Evolutionary conservation across 2,113 vertebrate genomes (phyloP).

Genomic region (Pachypanchax playfairii): DNA sequence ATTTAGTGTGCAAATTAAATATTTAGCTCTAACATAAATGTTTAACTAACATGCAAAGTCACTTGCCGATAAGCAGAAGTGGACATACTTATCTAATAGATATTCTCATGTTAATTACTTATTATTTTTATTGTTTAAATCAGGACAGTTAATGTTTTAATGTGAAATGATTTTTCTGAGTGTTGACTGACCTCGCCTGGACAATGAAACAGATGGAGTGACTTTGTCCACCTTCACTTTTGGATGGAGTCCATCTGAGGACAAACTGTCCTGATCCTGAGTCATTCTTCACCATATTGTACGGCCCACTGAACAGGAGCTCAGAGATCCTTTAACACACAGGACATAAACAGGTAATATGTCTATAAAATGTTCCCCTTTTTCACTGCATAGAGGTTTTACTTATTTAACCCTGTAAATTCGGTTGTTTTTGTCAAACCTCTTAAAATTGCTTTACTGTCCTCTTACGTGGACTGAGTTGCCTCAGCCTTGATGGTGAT

Average conservation of each 20-base stretch:
- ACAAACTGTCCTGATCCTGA: conserved; percentile 1
- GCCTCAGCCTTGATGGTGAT: conserved; percentile 27
- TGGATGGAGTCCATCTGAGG: conserved; percentile 41
- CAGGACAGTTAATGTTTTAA: too few relatives aligned
- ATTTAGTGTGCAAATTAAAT: too few relatives aligned
- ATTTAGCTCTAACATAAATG: too few relatives aligned
- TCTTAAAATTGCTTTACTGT: neutral
- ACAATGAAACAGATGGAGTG: conserved; percentile 44
- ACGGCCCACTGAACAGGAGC: conserved; percentile 30
- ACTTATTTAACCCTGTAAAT: too few relatives aligned
- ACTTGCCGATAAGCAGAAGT: too few relatives aligned
- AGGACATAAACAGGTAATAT: neutral
- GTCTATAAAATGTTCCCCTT: neutral
- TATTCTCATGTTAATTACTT: too few relatives aligned
- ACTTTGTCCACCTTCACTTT: conserved; percentile 2
- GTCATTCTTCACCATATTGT: neutral
- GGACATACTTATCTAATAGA: too few relatives aligned
- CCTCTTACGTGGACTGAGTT: conserved; percentile 7
- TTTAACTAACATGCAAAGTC: too few relatives aligned
- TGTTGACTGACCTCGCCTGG: conserved; percentile 41
- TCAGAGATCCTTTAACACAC: conserved; percentile 24
- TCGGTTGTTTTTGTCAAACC: too few relatives aligned
- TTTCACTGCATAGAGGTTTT: too few relatives aligned
- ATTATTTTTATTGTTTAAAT: too few relatives aligned
- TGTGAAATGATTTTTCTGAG: too few relatives aligned